phyloP scores from a whole-genome alignment of 2,797 vertebrate species.

The Chloroceryle amazona region DNA sequence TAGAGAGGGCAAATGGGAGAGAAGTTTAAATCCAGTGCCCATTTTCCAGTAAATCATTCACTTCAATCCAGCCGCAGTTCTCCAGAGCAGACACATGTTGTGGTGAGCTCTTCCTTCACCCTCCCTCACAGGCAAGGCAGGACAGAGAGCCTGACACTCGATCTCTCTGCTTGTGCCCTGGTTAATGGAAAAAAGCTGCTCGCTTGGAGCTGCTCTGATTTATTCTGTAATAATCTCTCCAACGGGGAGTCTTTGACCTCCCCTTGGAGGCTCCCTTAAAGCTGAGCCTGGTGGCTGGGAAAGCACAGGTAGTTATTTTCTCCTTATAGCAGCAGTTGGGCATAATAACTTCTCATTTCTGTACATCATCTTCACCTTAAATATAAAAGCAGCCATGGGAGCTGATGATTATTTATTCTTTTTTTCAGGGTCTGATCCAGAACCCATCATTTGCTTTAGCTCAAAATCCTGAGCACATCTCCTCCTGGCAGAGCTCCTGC shows the following conservation, averaged over 20 bases:
- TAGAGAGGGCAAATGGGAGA: fast-evolving
- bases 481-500: not conserved
- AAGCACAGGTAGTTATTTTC: not conserved
- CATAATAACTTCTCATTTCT: not conserved
- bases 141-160: not conserved
- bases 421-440: not conserved
- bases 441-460: not conserved
- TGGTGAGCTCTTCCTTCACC: not conserved
- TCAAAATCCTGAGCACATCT: fast-evolving
- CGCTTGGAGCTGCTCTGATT: not conserved
- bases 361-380: not conserved
- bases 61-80: not conserved
- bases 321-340: fast-evolving
- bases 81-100: not conserved
- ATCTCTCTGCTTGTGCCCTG: not conserved
- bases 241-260: not conserved
- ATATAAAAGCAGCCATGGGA: not conserved
- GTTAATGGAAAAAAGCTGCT: not conserved
- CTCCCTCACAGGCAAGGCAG: not conserved
- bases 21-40: not conserved
- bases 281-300: not conserved
- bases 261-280: not conserved
- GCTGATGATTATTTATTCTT: not conserved
- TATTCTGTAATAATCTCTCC: not conserved
- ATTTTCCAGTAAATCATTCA: not conserved